Evolutionary conservation across 2,113 vertebrate species (phyloP).

Genomic region (Fregata magnificens): DNA sequence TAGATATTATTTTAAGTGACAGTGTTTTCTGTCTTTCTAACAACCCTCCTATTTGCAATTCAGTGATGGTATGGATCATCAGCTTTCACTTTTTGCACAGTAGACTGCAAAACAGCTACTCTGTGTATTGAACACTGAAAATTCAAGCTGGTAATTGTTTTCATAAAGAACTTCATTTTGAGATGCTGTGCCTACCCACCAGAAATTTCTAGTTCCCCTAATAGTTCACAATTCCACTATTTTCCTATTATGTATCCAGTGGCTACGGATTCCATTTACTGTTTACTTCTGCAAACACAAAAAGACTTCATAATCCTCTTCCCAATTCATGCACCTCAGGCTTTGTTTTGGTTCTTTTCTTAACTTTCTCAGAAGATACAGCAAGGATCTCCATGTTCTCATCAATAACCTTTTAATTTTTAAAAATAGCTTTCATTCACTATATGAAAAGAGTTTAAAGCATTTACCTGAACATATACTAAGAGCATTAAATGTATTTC

Average conservation of each 20-base stretch:
- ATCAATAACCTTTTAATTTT: background rate
- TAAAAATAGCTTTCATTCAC: background rate
- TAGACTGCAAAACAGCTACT: slow-evolving; percentile 49
- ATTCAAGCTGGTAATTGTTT: slow-evolving; percentile 49
- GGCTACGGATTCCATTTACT: background rate
- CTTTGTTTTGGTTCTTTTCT: background rate
- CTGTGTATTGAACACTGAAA: slow-evolving; percentile 37
- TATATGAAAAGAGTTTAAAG: background rate
- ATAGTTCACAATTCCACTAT: slow-evolving; percentile 2
- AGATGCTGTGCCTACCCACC: slow-evolving; percentile 8
- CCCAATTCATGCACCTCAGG: background rate
- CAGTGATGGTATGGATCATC: slow-evolving; percentile 39
- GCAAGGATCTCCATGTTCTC: background rate
- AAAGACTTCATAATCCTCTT: background rate
- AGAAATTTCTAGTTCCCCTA: slow-evolving; percentile 37
- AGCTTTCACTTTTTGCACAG: slow-evolving; percentile 62
- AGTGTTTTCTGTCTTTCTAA: slow-evolving; percentile 17
- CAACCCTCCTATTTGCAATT: slow-evolving; percentile 43
- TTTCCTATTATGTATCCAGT: background rate
- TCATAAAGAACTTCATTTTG: slow-evolving; percentile 11
- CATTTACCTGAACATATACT: background rate
- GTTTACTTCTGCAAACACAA: background rate
- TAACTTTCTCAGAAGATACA: background rate
- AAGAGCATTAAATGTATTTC: background rate
- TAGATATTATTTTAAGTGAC: slow-evolving; percentile 34